Evolutionary conservation across 2,113 vertebrate species (phyloP).

Genomic region (Cyanoramphus novaezelandiae): DNA sequence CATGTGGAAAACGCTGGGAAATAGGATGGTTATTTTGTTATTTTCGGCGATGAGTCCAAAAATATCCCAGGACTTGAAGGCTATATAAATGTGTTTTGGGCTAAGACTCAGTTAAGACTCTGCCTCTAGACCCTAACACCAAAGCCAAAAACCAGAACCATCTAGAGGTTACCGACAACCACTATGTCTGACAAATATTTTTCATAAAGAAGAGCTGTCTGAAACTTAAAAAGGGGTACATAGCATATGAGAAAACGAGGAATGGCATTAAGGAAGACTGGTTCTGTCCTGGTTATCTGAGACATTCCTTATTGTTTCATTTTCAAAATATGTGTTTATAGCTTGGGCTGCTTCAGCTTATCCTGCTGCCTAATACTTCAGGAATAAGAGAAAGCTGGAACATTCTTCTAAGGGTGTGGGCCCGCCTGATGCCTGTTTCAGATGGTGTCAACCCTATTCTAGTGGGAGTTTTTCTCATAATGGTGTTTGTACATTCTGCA

Average conservation of each 20-base stretch:
- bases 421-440: background rate
- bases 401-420: background rate
- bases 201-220: background rate
- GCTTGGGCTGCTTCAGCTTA: background rate
- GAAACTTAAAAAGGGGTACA: background rate
- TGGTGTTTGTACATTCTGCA: background rate
- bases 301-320: background rate
- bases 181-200: background rate
- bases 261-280: background rate
- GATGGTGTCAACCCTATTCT: background rate
- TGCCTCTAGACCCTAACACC: background rate
- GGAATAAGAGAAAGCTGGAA: background rate
- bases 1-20: background rate
- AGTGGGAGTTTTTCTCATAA: background rate
- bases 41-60: background rate
- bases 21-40: background rate
- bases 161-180: background rate
- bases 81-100: background rate
- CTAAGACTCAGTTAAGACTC: background rate
- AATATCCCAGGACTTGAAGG: background rate
- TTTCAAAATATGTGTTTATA: background rate
- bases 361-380: background rate
- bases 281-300: background rate
- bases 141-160: background rate
- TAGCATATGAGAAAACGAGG: background rate